phyloP scores from a whole-genome alignment of 2,113 vertebrate genomes.

The Gadus macrocephalus region DNA sequence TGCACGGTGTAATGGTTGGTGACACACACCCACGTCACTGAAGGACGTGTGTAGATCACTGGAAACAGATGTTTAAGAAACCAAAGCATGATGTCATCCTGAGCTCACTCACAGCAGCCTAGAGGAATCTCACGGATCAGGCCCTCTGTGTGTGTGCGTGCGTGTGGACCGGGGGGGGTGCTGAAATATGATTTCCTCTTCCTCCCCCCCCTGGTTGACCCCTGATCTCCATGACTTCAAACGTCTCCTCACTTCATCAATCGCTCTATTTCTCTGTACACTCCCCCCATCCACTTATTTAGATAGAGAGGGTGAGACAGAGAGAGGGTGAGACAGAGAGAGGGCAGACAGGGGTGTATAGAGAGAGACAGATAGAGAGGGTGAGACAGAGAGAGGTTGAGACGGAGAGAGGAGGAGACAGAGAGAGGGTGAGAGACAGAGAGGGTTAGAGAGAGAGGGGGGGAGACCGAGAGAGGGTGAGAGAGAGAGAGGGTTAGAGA shows the following conservation, averaged over 20 bases:
- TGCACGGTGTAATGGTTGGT: conserved; percentile 18
- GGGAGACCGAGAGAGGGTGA: too few species aligned
- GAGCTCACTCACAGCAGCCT: conserved; percentile 6
- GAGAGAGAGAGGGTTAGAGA: too few species aligned
- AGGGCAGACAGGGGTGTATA: too few species aligned
- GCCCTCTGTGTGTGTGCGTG: conserved; percentile 31
- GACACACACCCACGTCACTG: conserved; percentile 35
- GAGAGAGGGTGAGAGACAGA: too few species aligned
- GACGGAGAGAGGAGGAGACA: too few species aligned
- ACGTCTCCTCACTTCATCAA: not conserved
- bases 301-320: too few species aligned
- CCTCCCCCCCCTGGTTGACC: conserved; percentile 12
- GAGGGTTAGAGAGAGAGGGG: too few species aligned
- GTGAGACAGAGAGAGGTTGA: too few species aligned
- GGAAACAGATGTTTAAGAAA: conserved; percentile 57
- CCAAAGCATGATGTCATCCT: conserved; percentile 57
- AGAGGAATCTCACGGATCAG: not conserved
- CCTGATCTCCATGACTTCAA: not conserved
- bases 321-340: too few species aligned
- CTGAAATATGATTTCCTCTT: not conserved
- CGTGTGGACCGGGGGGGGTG: not conserved
- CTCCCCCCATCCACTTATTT: too few species aligned
- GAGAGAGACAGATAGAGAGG: too few species aligned
- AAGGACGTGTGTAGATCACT: conserved; percentile 45
- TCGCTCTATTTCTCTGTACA: not conserved